Base-by-base conservation (phyloP, 2,888 invertebrate genomes). In the Salpingus planirostris region DNA sequence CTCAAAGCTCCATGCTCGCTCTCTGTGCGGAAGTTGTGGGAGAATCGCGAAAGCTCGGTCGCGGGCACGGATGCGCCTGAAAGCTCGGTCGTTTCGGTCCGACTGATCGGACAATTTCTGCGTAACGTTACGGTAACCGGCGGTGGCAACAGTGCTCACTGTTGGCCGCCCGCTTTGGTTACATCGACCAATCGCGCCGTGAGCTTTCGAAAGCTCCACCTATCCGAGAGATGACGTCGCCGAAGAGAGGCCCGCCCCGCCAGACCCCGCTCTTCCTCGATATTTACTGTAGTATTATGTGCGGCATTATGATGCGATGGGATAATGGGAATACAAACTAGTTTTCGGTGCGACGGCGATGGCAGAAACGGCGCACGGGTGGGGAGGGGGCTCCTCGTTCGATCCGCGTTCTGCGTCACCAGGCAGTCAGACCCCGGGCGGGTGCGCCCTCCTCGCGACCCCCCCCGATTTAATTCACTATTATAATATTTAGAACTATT, bases 291-390 rank as follows among this genome's bases (percentile, higher is more conserved):
- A 59, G 59, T 61, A 59, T 60, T 59, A 57, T 58, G 54, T 57
- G 50, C 49, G 43, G 48, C 48, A 49, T 50, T 56, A 56, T 56
- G 56, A 55, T 55, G 52, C 18, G 53, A 49, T 33, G 42, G 49
- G 41, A 61, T 56, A 62, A 62, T 63, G 57, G 60, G 58, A 60
- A 59, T 60, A 61, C 57, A 62, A 60, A 60, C 62, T 60, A 58
- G 60, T 58, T 57, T 57, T 60, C 55, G n/a, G n/a, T n/a, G n/a
- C n/a, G n/a, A n/a, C n/a, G n/a, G n/a, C n/a, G 60, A 60, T 59
- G 54, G 60, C 51, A 60, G 57, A n/a, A n/a, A n/a, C n/a, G n/a
- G n/a, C n/a, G n/a, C n/a, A n/a, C n/a, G n/a, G n/a, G n/a, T n/a
- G n/a, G n/a, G n/a, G n/a, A n/a, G n/a, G n/a, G n/a, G n/a, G n/a